These are phyloP conservation scores for Archips crataeganus DNA, from an alignment of 2,888 invertebrate genomes.

Conservation along the genomic window DNA sequence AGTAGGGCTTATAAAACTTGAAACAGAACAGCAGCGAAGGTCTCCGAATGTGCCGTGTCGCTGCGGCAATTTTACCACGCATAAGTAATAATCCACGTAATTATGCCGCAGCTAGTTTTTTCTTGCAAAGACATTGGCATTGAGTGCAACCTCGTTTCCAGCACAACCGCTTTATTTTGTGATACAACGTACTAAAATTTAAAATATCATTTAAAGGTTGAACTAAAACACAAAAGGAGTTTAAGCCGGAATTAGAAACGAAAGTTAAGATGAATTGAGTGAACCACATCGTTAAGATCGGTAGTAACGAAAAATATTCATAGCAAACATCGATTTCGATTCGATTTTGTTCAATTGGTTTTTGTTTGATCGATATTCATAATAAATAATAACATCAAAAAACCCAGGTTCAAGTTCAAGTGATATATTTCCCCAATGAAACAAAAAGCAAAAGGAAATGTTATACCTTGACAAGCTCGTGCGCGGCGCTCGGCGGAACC, in stretches of 20 bases:
- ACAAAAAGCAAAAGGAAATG: no score
- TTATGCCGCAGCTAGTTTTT: conserved; percentile 49
- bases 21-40: conserved; percentile 23
- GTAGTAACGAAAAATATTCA: no score
- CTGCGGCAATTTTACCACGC: conserved; percentile 18
- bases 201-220: background rate
- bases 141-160: conserved; percentile 53
- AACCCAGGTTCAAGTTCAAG: no score
- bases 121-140: conserved; percentile 64
- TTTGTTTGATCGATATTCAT: no score
- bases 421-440: no score
- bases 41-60: conserved; percentile 35
- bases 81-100: conserved; percentile 37
- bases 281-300: no score
- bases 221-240: background rate
- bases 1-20: conserved; percentile 11
- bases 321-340: no score
- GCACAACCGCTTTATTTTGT: conserved; percentile 22
- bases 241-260: background rate
- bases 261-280: background rate
- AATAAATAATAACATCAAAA: no score
- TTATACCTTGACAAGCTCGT: no score
- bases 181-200: background rate
- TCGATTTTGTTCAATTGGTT: no score
- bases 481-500: no score